Evolutionary conservation across 2,888 invertebrate genomes (phyloP).

Genomic region (Tetheella fluctuosa): DNA sequence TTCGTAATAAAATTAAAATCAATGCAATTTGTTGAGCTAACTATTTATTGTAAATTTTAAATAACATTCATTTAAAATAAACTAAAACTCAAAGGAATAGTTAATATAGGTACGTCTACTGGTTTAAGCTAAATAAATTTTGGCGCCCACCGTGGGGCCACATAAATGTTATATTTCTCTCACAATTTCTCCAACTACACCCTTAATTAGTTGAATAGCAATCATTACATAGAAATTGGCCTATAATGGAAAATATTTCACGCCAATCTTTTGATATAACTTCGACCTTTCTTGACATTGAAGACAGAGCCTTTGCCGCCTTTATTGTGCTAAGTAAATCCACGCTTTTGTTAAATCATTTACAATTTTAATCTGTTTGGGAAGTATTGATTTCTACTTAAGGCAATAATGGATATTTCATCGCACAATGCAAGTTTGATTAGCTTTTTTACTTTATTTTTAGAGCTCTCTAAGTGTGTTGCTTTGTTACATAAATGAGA

Average conservation of each 20-base stretch:
- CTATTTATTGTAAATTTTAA: no score
- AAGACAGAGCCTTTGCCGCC: not conserved
- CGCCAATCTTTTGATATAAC: not conserved
- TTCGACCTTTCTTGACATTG: not conserved
- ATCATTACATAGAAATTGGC: slow-evolving; percentile 1
- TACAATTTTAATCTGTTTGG: not conserved
- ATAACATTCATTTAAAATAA: not conserved
- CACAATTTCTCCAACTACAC: slow-evolving; percentile 4
- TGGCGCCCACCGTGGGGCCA: not conserved
- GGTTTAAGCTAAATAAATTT: not conserved
- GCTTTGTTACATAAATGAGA: no score
- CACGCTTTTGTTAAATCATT: slow-evolving; percentile 1
- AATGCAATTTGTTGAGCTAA: no score
- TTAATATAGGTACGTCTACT: not conserved
- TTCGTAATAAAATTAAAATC: no score
- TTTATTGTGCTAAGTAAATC: slow-evolving; percentile 1
- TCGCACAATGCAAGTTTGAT: not conserved
- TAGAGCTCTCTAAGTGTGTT: no score
- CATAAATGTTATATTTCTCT: slow-evolving; percentile 2
- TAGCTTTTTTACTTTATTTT: no score
- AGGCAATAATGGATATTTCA: not conserved
- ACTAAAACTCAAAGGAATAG: not conserved
- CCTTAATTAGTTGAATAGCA: not conserved
- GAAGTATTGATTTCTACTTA: slow-evolving; percentile 3
- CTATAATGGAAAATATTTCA: slow-evolving; percentile 4